Evolutionary conservation across 1,140 invertebrate genomes (phyloP), one percentile per base, ranked within the genome.

Genomic region (Sycophila sp.): DNA sequence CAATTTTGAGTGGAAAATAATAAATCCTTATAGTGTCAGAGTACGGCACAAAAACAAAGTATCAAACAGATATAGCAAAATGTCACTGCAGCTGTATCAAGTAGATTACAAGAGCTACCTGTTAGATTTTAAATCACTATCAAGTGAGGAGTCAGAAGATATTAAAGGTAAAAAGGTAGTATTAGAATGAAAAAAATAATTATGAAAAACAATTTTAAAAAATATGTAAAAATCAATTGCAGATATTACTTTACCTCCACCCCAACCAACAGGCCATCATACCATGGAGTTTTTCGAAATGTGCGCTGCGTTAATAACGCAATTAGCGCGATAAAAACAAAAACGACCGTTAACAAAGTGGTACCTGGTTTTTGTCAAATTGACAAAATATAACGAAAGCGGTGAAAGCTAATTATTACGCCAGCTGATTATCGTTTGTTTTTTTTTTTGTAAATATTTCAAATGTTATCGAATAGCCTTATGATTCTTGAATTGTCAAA

Each of bases 201-300:
- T n/a, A n/a, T n/a, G 17, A 45, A 45, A 24, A 24, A 47, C 19
- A 47, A 17, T 42, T 47, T n/a, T n/a, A n/a, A n/a, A n/a, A n/a
- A n/a, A n/a, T n/a, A 85, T 38, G 80, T 83, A 34, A 34, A 15
- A 53, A 69, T 63, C 6, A 55, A 36, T 76, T 76, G 71, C 59
- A 83, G 84, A 86, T 76, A 75, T 80, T 63, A 86, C 82, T 58
- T 70, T 84, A 13, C 85, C 83, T 32, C 85, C 86, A 63, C 84
- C 87, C 81, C 80, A 88, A 79, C 74, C 85, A 78, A 87, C 86
- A 77, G 83, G 87, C 26, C 97, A 99, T 80, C 96, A 99, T 84
- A 99, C 97, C 4, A 98, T 99, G 94, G 98, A 99, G 88, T 99
- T 99, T 87, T 99, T 99, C 85, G 98, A 99, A 88, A 99, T 99